Percentiles rank a stretch among this genome's conserved stretches.
phyloP scores from a whole-genome alignment of 2,888 invertebrate genomes.

The Nephrotoma guestfalica region DNA sequence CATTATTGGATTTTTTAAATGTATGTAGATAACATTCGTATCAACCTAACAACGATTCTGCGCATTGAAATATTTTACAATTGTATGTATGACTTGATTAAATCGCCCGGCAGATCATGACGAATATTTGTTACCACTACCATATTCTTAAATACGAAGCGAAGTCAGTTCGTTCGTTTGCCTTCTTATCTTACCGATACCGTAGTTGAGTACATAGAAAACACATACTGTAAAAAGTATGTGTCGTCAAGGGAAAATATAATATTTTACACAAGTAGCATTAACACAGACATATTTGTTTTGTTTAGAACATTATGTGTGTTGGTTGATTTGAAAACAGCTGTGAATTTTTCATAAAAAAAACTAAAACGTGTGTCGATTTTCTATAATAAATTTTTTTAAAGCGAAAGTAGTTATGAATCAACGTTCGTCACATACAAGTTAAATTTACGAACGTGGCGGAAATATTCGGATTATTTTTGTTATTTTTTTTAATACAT shows the following conservation, averaged over 20 bases:
- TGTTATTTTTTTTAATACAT: not conserved
- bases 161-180: not conserved
- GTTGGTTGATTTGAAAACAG: not conserved
- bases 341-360: not conserved
- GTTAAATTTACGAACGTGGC: not conserved
- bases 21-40: not conserved
- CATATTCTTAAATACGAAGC: not conserved
- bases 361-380: not conserved
- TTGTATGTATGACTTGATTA: not conserved
- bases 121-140: not conserved
- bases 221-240: not conserved
- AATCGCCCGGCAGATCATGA: not conserved
- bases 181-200: not conserved
- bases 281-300: not conserved
- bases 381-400: not conserved
- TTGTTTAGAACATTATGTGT: not conserved
- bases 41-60: not conserved
- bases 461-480: not conserved
- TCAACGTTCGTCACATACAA: not conserved
- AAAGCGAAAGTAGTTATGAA: not conserved
- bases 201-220: not conserved
- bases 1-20: not conserved
- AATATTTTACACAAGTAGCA: not conserved
- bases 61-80: not conserved
- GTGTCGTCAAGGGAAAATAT: not conserved